phyloP scores from a whole-genome alignment of 1,140 invertebrate genomes.

The Carposina sasakii region DNA sequence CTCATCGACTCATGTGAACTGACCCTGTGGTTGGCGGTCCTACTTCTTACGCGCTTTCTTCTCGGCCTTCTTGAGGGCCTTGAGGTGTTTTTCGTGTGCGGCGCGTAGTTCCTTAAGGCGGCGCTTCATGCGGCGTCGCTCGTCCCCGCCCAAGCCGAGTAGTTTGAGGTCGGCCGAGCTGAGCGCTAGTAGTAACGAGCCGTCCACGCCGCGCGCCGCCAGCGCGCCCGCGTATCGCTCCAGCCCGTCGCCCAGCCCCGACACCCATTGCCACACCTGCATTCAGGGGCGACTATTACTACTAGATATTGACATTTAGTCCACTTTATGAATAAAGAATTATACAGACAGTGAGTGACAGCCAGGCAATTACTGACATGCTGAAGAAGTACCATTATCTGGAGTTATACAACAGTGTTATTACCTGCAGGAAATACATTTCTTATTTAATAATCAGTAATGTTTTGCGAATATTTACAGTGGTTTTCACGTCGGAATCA shows the following conservation, averaged over 20 bases:
- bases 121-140: constrained; percentile 88
- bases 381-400: too few relatives aligned
- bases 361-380: too few relatives aligned
- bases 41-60: constrained; percentile 81
- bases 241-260: constrained; percentile 82
- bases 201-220: constrained; percentile 87
- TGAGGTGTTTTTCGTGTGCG: constrained; percentile 86
- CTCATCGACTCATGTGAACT: constrained; percentile 12
- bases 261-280: constrained; percentile 93
- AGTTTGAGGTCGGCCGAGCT: constrained; percentile 92
- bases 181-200: constrained; percentile 84
- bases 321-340: too few relatives aligned
- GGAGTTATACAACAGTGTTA: too few relatives aligned
- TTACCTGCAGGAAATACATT: too few relatives aligned
- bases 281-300: too few relatives aligned
- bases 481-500: too few relatives aligned
- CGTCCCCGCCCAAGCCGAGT: constrained; percentile 87
- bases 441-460: too few relatives aligned
- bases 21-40: constrained; percentile 17
- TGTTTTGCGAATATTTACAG: too few relatives aligned
- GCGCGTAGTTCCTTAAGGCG: constrained; percentile 90
- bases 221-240: constrained; percentile 90
- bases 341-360: too few relatives aligned
- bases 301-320: too few relatives aligned
- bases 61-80: constrained; percentile 86